A percentile compares a stretch with the other conserved stretches of the same genome.
These are phyloP conservation scores for Trachelipus rathkii DNA, from an alignment of 1,140 invertebrate genomes.

Conservation along the genomic window DNA sequence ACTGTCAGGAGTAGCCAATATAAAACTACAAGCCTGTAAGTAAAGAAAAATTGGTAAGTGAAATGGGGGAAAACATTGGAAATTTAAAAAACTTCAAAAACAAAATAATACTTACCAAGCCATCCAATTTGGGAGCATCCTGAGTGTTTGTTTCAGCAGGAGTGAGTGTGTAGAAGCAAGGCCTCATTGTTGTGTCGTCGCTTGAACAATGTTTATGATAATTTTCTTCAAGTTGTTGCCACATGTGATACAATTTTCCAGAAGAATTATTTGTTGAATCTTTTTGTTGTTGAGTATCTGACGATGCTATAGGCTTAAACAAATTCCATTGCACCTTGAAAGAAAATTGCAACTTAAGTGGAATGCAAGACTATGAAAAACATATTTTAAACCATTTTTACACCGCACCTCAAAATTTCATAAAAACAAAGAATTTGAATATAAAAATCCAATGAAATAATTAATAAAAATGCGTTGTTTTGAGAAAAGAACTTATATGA, in stretches of 20 bases:
- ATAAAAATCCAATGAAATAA: too few species aligned
- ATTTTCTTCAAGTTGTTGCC: constrained; percentile 64
- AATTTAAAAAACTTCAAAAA: not conserved
- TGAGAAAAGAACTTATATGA: too few species aligned
- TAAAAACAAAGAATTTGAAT: too few species aligned
- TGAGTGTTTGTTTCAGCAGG: constrained; percentile 70
- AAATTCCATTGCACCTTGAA: constrained; percentile 76
- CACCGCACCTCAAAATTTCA: too few species aligned
- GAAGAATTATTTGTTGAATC: not conserved
- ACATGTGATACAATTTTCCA: constrained; percentile 42
- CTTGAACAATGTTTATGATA: constrained; percentile 68
- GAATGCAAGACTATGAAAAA: too few species aligned
- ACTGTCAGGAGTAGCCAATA: constrained; percentile 82
- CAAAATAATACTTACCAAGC: constrained; percentile 58
- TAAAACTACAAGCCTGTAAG: constrained; percentile 78
- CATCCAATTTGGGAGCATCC: constrained; percentile 83
- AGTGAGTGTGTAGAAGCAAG: constrained; percentile 80
- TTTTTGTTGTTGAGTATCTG: not conserved
- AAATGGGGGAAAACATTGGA: too few species aligned
- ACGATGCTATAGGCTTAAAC: constrained; percentile 59
- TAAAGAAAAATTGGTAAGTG: too few species aligned
- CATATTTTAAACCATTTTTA: too few species aligned
- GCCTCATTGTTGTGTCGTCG: constrained; percentile 56
- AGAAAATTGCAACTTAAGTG: not conserved
- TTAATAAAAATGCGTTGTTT: too few species aligned